A percentile compares a stretch with the other conserved stretches of the same genome.
Evolutionary conservation across 1,140 invertebrate genomes (phyloP).

Genomic region (Caligus rogercresseyi): DNA sequence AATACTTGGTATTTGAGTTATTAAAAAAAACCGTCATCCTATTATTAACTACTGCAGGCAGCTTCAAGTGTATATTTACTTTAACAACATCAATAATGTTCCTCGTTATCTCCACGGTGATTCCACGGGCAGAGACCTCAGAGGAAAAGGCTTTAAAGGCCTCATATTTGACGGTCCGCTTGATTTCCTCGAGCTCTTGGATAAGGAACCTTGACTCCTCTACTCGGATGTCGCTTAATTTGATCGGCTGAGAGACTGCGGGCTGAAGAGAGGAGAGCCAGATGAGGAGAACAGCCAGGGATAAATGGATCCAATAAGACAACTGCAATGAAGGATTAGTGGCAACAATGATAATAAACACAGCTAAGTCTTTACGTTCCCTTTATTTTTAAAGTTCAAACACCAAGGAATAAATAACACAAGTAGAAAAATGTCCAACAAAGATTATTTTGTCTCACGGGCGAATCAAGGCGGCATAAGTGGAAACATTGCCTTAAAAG

Average conservation of each 20-base stretch:
- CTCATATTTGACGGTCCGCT: neutral
- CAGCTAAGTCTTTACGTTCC: too few species aligned
- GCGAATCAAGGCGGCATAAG: too few species aligned
- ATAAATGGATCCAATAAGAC: neutral
- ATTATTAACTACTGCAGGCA: too few species aligned
- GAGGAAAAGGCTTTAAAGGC: neutral
- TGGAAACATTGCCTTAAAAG: too few species aligned
- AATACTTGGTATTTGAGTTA: too few species aligned
- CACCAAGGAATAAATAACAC: too few species aligned
- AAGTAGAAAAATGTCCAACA: too few species aligned
- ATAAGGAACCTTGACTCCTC: neutral
- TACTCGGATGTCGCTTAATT: neutral
- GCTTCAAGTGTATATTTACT: neutral
- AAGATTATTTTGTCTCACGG: too few species aligned
- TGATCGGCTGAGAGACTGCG: neutral
- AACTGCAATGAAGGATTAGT: neutral
- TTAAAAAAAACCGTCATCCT: too few species aligned
- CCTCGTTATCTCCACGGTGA: neutral
- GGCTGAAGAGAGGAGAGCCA: neutral
- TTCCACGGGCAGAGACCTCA: neutral
- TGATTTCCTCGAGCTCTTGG: neutral
- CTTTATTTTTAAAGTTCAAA: too few species aligned
- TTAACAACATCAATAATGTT: neutral
- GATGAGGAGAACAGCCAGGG: neutral
- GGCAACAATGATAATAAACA: too few species aligned